Evolutionary conservation across 2,888 invertebrate genomes (phyloP), one percentile per base, ranked within the genome.

Genomic region (Nemoura dubitans): DNA sequence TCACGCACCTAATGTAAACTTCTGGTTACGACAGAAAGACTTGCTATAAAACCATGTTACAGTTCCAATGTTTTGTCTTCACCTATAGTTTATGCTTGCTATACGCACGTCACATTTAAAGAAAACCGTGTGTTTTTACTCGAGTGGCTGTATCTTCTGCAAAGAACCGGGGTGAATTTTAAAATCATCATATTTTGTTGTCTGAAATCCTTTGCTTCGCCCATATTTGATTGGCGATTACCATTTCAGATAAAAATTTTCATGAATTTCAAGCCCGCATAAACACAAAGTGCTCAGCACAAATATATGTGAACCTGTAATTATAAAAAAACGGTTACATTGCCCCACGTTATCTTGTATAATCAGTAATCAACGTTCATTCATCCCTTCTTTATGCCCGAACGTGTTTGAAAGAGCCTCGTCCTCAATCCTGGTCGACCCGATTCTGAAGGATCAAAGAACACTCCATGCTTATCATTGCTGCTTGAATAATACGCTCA

Each of bases 391-490:
- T 59, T 59, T 59, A 59, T 59, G 59, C 59, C 59, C 59, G 59
- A 59, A 14, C 59, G 21, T 59, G 59, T 59, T 59, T 59, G 59
- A 59, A 59, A 59, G 59, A 59, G 59, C 59, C 36, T 59, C 59
- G 59, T 59, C 59, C 59, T 59, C 59, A 59, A 59, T 59, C 59
- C 59, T 59, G 59, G 59, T 59, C 59, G 14, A 59, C 59, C 59
- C 59, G 59, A 59, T 59, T 14, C 59, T 59, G 59, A 7, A 59
- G 59, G 59, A 59, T 59, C 59, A 59, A 59, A 59, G 59, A 21
- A 59, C 59, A 59, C 59, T 59, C 59, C 59, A 59, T 59, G 59
- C 59, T 59, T 59, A 59, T 59, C 59, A 59, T 59, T 59, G 59
- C 1, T 59, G 16, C 59, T 59, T 59, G 59, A 59, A 21, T 59